These are phyloP conservation scores for Mus spicilegus DNA, from an alignment of 2,113 vertebrate genomes.

Conservation along the genomic window DNA sequence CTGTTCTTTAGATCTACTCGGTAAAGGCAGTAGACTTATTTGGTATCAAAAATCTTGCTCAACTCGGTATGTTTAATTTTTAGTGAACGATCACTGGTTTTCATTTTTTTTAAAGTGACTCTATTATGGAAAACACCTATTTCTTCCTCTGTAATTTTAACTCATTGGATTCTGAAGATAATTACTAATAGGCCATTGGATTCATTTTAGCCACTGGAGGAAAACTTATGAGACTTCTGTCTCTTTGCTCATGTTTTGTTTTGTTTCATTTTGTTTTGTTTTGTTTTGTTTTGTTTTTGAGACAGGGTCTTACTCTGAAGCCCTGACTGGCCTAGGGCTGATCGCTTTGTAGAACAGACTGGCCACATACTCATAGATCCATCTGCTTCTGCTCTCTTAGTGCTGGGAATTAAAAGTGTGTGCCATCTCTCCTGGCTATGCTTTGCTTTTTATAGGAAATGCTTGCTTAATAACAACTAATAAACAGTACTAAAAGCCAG, in stretches of 20 bases:
- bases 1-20: slow-evolving; percentile 32
- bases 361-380: no score
- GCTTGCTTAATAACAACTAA: not conserved
- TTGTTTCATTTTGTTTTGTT: no score
- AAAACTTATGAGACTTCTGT: not conserved
- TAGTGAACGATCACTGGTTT: not conserved
- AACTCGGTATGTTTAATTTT: slow-evolving; percentile 27
- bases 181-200: not conserved
- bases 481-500: not conserved
- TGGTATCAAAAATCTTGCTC: slow-evolving; percentile 38
- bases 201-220: not conserved
- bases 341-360: not conserved
- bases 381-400: no score
- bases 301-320: not conserved
- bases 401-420: not conserved
- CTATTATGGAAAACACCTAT: slow-evolving; percentile 26
- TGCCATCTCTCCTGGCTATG: not conserved
- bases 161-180: not conserved
- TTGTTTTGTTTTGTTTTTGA: not conserved
- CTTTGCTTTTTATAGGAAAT: slow-evolving; percentile 24
- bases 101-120: not conserved
- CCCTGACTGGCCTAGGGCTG: not conserved
- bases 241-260: not conserved
- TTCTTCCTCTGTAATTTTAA: slow-evolving; percentile 20
- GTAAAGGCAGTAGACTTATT: not conserved